phyloP scores from a whole-genome alignment of 2,797 vertebrate genomes.

The Halcyon badia region DNA sequence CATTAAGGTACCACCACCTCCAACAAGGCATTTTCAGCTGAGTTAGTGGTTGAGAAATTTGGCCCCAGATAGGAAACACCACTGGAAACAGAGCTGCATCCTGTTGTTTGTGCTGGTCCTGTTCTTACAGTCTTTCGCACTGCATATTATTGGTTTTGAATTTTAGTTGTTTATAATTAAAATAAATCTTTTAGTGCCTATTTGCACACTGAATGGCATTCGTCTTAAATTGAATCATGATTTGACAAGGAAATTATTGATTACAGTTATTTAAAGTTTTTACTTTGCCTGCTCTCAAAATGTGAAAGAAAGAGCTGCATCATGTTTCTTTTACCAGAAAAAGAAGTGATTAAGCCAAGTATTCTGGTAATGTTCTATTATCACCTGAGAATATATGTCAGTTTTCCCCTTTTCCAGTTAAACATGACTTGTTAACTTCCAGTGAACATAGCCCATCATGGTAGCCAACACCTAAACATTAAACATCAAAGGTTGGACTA shows the following conservation, averaged over 20 bases:
- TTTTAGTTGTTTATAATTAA: neutral
- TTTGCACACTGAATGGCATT: neutral
- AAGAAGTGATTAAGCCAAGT: neutral
- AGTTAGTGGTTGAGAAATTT: neutral
- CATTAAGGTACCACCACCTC: neutral
- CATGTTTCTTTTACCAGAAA: neutral
- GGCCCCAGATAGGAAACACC: neutral
- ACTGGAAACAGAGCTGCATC: neutral
- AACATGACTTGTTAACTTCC: neutral
- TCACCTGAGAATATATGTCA: neutral
- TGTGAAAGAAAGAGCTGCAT: neutral
- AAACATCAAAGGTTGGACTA: neutral
- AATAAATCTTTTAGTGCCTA: neutral
- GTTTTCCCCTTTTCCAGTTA: neutral
- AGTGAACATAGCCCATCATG: neutral
- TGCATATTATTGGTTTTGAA: neutral
- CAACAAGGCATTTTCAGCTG: neutral
- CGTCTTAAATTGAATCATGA: neutral
- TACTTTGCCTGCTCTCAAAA: neutral
- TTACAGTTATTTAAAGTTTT: neutral
- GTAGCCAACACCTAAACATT: conserved; percentile 15
- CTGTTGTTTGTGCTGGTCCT: conserved; percentile 29
- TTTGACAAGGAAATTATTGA: neutral
- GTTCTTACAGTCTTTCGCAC: neutral
- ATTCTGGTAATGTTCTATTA: neutral